A percentile compares a stretch with the other conserved stretches of the same genome.
These are phyloP conservation scores for Catocala fraxini DNA, from an alignment of 2,888 invertebrate species.

Conservation along the genomic window DNA sequence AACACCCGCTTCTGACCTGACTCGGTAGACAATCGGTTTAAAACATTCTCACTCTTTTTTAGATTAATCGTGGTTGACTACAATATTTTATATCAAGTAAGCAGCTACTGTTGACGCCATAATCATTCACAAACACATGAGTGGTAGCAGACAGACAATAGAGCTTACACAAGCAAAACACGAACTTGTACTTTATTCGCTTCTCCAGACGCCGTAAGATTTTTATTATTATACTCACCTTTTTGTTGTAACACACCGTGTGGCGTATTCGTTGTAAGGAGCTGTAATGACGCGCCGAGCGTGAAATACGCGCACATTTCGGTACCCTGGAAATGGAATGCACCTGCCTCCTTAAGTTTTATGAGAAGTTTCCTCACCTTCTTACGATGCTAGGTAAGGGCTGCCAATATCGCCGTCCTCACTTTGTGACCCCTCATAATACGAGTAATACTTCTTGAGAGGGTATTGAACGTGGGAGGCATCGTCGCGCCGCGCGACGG, in stretches of 20 bases:
- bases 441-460: conserved; percentile 85
- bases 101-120: conserved; percentile 24
- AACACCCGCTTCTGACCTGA: too few relatives aligned
- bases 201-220: conserved; percentile 72
- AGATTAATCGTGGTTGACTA: too few relatives aligned
- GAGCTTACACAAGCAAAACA: conserved; percentile 60
- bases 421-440: conserved; percentile 87
- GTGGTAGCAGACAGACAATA: conserved; percentile 51
- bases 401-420: conserved; percentile 84
- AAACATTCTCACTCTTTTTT: too few relatives aligned
- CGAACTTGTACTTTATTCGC: conserved; percentile 66
- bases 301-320: conserved; percentile 85
- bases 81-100: not conserved
- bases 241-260: conserved; percentile 72
- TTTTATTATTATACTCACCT: conserved; percentile 83
- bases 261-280: conserved; percentile 69
- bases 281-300: conserved; percentile 80
- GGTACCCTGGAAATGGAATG: conserved; percentile 84
- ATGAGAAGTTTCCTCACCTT: conserved; percentile 86
- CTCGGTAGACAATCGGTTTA: too few relatives aligned
- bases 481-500: conserved; percentile 58
- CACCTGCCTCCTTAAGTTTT: conserved; percentile 87
- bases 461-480: conserved; percentile 78
- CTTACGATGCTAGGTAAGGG: conserved; percentile 79
- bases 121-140: conserved; percentile 42